Evolutionary conservation across 2,797 vertebrate species (phyloP).

Genomic region (Pipistrellus kuhlii): DNA sequence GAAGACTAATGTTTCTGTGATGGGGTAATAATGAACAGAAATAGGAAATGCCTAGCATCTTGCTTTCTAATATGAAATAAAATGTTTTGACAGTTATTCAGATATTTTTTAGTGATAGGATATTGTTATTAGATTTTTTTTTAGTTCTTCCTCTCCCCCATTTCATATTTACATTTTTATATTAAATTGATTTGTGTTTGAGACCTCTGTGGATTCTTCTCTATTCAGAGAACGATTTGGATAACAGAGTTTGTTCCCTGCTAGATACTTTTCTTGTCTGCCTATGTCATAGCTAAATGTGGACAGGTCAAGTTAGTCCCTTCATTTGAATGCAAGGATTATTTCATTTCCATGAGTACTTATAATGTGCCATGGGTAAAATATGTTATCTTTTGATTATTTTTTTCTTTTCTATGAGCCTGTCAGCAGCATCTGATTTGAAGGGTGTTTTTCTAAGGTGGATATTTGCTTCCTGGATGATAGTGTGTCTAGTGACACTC

Average conservation of each 20-base stretch:
- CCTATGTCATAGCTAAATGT: background rate
- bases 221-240: background rate
- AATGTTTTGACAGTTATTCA: constrained; percentile 13
- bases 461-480: background rate
- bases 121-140: background rate
- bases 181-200: background rate
- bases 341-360: background rate
- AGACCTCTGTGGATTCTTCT: background rate
- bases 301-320: background rate
- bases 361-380: background rate
- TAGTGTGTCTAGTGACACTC: background rate
- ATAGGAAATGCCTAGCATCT: background rate
- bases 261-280: background rate
- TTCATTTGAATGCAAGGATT: background rate
- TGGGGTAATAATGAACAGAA: background rate
- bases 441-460: background rate
- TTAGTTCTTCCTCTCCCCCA: background rate
- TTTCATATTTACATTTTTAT: constrained; percentile 39
- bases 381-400: background rate
- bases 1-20: background rate
- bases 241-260: background rate
- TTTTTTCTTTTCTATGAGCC: constrained; percentile 14
- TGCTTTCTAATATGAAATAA: constrained; percentile 7
- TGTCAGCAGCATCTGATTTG: background rate
- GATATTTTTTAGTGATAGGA: background rate